Base-by-base conservation (phyloP, 2,888 invertebrate genomes). In the Thymelicus sylvestris region DNA sequence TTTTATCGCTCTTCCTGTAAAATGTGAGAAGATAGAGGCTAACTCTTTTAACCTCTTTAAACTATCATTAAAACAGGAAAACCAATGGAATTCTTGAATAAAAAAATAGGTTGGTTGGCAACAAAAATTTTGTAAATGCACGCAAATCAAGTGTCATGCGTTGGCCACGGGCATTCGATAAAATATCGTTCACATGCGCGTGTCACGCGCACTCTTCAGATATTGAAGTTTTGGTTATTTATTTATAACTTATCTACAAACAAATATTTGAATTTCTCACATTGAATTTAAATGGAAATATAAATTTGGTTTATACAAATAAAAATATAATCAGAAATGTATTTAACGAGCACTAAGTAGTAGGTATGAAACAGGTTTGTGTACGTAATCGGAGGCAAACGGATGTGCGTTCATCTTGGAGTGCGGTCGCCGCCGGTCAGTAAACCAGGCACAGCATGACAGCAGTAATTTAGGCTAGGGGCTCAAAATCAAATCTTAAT, bases 81-180 rank as follows among this genome's bases (percentile, higher is more conserved):
- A 24, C 24, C 12, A 7, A 57, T 78, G 76, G 12, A 12, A 84
- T 82, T 86, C 87, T 88, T 89, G 86, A 87, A 87, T 86, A 81
- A 75, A 80, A 83, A 85, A 81, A 78, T 31, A 31, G 83, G 77
- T 8, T 74, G 64, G 10, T 74, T 72, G 75, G 75, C 78, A 77
- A 81, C 78, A 82, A 78, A 83, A 83, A 88, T 87, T 88, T 88
- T 86, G 84, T 82, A 84, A 85, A 68, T 84, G 76, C 79, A 83
- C 88, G 85, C 82, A 84, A 88, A 89, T 89, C 57, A 59, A 71
- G 70, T 60, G 39, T 50, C 60, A 74, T 72, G 74, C 68, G 72
- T 72, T 71, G 7, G 38, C n/a, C 50, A 19, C 8, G 50, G 8
- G 19, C 50, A 8, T 52, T 52, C 7, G 50, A 52, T 52, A 52